phyloP scores from a whole-genome alignment of 2,888 invertebrate genomes.

The Drosophila neoperkinsi region DNA sequence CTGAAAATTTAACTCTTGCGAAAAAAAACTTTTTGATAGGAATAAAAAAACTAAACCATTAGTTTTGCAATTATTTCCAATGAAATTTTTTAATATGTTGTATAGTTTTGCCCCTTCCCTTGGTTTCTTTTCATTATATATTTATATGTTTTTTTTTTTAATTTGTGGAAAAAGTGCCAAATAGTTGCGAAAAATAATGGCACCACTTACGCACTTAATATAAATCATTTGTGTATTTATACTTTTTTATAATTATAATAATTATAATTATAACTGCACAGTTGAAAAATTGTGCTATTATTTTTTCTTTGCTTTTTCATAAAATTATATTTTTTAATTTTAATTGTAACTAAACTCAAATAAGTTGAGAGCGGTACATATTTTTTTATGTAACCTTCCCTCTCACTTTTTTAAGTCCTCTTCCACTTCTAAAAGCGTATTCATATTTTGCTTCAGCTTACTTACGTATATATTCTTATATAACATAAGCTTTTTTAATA shows the following conservation, averaged over 20 bases:
- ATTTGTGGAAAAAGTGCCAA: not conserved
- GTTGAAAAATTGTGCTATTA: not conserved
- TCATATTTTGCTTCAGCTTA: not conserved
- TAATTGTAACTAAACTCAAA: not conserved
- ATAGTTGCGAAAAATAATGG: not conserved
- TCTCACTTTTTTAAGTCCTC: not conserved
- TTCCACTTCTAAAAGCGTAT: not conserved
- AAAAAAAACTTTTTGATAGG: not conserved
- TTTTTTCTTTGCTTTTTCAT: not conserved
- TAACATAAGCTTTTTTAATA: not conserved
- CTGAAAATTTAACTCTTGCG: not conserved
- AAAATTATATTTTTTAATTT: not conserved
- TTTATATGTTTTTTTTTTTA: not conserved
- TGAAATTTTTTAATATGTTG: not conserved
- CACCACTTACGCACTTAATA: not conserved
- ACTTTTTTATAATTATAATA: not conserved
- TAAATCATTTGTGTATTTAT: not conserved
- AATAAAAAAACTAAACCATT: not conserved
- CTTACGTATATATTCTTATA: not conserved
- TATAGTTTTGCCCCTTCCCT: not conserved
- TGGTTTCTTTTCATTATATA: too few species aligned
- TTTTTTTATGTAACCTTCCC: too few species aligned
- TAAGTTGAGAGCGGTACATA: too few species aligned
- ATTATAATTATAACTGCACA: not conserved
- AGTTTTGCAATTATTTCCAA: not conserved